These are phyloP conservation scores for Numida meleagris DNA, from an alignment of 2,113 vertebrate species.

Conservation along the genomic window DNA sequence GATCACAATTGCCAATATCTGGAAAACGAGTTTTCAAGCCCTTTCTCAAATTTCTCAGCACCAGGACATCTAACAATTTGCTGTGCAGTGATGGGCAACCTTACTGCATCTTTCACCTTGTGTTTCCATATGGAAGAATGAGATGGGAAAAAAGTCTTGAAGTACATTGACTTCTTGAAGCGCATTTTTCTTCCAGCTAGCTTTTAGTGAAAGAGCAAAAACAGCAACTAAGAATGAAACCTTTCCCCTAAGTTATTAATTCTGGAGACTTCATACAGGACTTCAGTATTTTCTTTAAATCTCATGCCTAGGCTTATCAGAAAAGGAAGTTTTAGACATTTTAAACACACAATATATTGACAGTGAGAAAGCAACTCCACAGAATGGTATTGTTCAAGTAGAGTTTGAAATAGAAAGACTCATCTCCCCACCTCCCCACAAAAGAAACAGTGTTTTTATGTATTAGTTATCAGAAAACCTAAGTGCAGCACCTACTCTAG, in stretches of 20 bases:
- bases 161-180: fast-evolving
- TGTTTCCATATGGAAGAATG: background rate
- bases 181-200: background rate
- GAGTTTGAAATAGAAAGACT: background rate
- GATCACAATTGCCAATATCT: background rate
- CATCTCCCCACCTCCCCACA: background rate
- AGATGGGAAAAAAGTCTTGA: background rate
- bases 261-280: background rate
- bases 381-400: background rate
- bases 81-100: background rate
- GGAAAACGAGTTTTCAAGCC: background rate
- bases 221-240: background rate
- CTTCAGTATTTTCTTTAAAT: background rate
- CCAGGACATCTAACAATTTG: background rate
- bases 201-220: background rate
- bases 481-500: background rate
- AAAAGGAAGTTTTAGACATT: background rate
- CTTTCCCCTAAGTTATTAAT: background rate
- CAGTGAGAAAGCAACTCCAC: background rate
- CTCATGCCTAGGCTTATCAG: background rate
- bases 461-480: background rate
- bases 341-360: background rate
- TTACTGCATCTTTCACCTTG: background rate
- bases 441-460: background rate
- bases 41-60: background rate